Conservation (phyloP, 1,140 invertebrate genomes). For the Trichomalopsis sarcophagae region DNA sequence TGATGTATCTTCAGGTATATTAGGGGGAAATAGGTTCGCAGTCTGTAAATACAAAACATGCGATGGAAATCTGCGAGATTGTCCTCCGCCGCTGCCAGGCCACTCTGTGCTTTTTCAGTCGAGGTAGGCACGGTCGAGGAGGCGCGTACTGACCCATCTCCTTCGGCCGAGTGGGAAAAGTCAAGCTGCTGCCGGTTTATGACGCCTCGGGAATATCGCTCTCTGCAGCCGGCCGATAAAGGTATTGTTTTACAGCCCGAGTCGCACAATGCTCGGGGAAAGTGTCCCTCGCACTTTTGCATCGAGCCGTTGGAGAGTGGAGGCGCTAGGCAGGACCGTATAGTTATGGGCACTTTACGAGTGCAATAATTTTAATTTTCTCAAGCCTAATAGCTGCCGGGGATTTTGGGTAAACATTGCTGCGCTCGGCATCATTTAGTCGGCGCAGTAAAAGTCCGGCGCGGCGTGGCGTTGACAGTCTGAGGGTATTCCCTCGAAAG, state of each 20-base stretch:
- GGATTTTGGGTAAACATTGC: no score
- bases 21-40: no score
- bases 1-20: no score
- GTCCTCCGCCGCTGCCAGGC: no score
- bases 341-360: constrained; percentile 23
- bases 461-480: background rate
- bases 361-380: constrained; percentile 16
- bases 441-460: no score
- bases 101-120: no score
- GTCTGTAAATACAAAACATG: no score
- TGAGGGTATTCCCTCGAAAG: background rate
- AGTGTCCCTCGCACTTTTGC: constrained; percentile 19
- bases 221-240: background rate
- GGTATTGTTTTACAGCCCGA: constrained; percentile 32
- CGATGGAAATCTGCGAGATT: background rate
- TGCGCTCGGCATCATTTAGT: no score
- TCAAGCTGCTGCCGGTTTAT: constrained; percentile 43
- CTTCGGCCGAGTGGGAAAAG: constrained; percentile 37
- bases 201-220: background rate
- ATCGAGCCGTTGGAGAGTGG: background rate
- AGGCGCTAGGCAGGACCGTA: background rate
- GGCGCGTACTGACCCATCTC: constrained; percentile 3
- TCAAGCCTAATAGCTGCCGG: background rate
- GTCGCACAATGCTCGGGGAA: background rate
- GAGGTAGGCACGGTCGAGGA: background rate